Conservation (phyloP, 2,797 vertebrate species). For the Pangasius mekongensis region DNA sequence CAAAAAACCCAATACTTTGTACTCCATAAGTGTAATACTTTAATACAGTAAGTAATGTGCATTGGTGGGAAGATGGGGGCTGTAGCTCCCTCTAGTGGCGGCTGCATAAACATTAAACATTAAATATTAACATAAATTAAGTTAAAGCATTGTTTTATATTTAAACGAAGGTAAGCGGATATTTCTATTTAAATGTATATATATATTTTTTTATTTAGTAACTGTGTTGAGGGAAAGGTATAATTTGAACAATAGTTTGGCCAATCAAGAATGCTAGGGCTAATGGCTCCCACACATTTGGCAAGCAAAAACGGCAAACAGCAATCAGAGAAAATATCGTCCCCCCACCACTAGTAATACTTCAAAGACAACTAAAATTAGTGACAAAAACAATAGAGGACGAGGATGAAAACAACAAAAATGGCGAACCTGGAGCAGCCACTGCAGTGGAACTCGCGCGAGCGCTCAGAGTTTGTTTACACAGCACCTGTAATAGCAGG, state of each 20-base stretch:
- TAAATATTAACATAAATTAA: background rate
- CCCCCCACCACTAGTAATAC: background rate
- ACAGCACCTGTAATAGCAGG: background rate
- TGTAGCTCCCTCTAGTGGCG: conserved; percentile 5
- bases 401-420: background rate
- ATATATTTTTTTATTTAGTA: background rate
- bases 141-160: background rate
- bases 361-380: background rate
- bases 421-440: background rate
- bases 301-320: background rate
- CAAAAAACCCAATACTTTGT: background rate
- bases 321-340: background rate
- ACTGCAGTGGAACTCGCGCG: background rate
- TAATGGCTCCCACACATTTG: background rate
- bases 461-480: background rate
- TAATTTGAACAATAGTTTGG: background rate
- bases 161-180: background rate
- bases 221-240: background rate
- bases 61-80: background rate
- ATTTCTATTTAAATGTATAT: background rate
- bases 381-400: conserved; percentile 1
- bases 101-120: too few species aligned
- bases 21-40: background rate
- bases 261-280: background rate
- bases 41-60: background rate